phyloP scores from a whole-genome alignment of 2,797 vertebrate species.

The Novumbra hubbsi region DNA sequence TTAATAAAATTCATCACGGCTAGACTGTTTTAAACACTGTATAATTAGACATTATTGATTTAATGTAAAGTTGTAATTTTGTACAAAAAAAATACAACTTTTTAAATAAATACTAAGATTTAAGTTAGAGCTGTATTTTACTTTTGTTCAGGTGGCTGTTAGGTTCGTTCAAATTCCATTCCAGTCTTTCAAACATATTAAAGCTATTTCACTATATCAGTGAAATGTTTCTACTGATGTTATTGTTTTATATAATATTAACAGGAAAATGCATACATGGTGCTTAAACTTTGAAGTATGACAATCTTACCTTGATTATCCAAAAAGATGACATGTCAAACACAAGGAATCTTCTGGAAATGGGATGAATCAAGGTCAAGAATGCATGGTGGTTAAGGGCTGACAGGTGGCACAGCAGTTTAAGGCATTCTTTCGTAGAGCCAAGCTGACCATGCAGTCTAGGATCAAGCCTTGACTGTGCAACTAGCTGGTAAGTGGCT shows the following conservation, averaged over 20 bases:
- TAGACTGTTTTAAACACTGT: too few relatives aligned
- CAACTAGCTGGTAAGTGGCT: too few relatives aligned
- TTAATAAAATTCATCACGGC: too few relatives aligned
- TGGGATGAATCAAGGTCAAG: background rate
- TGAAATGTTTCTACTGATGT: background rate
- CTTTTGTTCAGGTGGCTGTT: background rate
- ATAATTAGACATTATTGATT: background rate
- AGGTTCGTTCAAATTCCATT: background rate
- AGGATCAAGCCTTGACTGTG: too few relatives aligned
- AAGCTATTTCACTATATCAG: background rate
- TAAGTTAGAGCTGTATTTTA: background rate
- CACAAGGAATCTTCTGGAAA: background rate
- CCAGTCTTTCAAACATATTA: background rate
- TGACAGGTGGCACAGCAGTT: background rate
- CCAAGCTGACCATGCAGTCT: too few relatives aligned
- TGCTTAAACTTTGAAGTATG: conserved; percentile 16
- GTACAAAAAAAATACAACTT: background rate
- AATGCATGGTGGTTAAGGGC: too few relatives aligned
- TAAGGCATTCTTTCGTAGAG: too few relatives aligned
- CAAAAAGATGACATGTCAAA: background rate
- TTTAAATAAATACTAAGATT: background rate
- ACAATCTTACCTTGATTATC: conserved; percentile 8
- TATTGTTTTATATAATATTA: background rate
- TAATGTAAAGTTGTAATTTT: background rate
- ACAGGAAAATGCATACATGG: background rate